Evolutionary conservation across 2,888 invertebrate species (phyloP), one percentile per base, ranked within the genome.

Genomic region (Keiferia lycopersicella): DNA sequence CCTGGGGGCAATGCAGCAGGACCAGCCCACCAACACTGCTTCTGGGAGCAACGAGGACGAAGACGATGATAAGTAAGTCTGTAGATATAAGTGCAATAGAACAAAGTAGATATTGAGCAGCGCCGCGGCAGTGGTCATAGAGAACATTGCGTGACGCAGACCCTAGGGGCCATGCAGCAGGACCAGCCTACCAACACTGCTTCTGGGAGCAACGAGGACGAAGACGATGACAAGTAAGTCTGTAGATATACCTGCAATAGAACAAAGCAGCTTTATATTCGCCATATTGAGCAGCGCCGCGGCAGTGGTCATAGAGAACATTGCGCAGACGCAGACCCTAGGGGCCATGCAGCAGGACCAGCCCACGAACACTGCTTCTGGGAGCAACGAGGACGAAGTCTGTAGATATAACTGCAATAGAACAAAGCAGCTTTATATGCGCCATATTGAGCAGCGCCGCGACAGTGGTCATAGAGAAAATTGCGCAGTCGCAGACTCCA

Each of bases 41-140:
- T 97, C 96, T 6, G 97, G 96, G 10, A 97, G 97, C 78, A 97
- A 97, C 80, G 97, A 97, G 77, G 96, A 97, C 68, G 96, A 96
- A 69, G 96, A 96, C 70, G 94, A 94, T 69, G 94, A 92, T 41
- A 92, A 90, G 88, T 91, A 75, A 81, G 83, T 14, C 12, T 3
- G 12, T 53, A 20, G 11, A 20, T 18, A 20, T 45, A n/a, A 16
- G 3, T 45, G 26, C 3, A 26, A 2, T 26, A 2, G 2, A 26
- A 6, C 26, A 26, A 26, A 2, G 6, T 26, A 26, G 6, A 88
- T 94, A 64, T 93, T 95, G 50, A 94, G 95, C 71, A 95, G 96
- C 65, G 95, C 95, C 61, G 96, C 96, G 0, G 96, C 96, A 66
- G 95, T 96, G 78, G 96, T 97, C 75, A 97, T 97, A 86, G 97